Conservation (phyloP, 2,797 vertebrate species). For the Sebastes baramenuke region DNA sequence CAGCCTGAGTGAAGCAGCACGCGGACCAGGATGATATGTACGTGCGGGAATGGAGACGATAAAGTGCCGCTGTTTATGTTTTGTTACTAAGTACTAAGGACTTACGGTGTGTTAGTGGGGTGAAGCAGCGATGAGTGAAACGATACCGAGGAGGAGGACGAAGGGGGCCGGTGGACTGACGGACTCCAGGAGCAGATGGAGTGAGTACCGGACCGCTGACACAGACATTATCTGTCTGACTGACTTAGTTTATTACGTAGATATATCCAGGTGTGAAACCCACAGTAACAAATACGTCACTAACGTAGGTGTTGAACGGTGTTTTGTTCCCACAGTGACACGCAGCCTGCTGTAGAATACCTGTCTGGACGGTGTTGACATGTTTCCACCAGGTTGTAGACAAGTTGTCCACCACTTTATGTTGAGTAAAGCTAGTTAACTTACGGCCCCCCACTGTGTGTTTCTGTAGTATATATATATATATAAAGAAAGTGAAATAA, state of each 20-base stretch:
- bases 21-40: neutral
- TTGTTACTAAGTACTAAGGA: neutral
- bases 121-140: conserved; percentile 54
- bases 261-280: too few relatives aligned
- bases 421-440: accelerated
- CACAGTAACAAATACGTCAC: too few relatives aligned
- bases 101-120: neutral
- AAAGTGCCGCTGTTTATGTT: neutral
- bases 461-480: neutral
- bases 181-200: conserved; percentile 61
- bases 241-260: too few relatives aligned
- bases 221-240: too few relatives aligned
- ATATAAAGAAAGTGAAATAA: too few relatives aligned
- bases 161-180: conserved; percentile 3
- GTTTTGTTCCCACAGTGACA: neutral
- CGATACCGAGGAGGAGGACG: conserved; percentile 42
- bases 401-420: neutral
- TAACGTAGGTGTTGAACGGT: neutral
- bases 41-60: conserved; percentile 31
- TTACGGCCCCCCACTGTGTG: neutral
- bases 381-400: neutral
- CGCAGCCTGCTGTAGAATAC: too few relatives aligned
- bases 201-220: conserved; percentile 55
- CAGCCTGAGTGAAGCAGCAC: neutral
- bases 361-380: neutral